Conservation (phyloP, 1,140 invertebrate species). For the Grapholita molesta region DNA sequence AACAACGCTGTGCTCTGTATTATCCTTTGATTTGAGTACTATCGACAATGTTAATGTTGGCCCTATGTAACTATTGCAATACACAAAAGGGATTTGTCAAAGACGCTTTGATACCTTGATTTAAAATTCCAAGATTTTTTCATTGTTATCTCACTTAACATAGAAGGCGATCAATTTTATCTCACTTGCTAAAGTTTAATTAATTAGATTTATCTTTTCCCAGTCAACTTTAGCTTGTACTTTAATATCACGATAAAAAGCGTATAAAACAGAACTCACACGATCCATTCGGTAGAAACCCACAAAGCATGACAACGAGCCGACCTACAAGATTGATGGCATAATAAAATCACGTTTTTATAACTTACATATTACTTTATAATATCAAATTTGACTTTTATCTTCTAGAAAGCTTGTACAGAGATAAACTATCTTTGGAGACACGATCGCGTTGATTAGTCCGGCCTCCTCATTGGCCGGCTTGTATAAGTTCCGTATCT, state of each 20-base stretch:
- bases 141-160: too few relatives aligned
- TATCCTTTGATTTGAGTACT: too few relatives aligned
- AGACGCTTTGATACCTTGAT: too few relatives aligned
- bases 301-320: constrained; percentile 28
- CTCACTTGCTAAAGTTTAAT: constrained; percentile 25
- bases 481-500: constrained; percentile 24
- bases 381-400: constrained; percentile 67
- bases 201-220: constrained; percentile 21
- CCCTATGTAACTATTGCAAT: too few relatives aligned
- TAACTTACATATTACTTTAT: constrained; percentile 65
- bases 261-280: constrained; percentile 33
- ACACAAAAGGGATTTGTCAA: too few relatives aligned
- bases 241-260: not conserved
- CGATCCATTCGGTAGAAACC: constrained; percentile 22
- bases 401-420: constrained; percentile 60
- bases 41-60: too few relatives aligned
- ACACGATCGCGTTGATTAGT: constrained; percentile 65
- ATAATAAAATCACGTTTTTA: constrained; percentile 68
- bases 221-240: not conserved
- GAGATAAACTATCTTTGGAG: constrained; percentile 60
- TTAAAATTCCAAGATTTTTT: too few relatives aligned
- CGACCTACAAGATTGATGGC: constrained; percentile 68
- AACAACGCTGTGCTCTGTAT: too few relatives aligned
- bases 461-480: constrained; percentile 32
- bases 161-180: not conserved